Percentiles rank a stretch among this genome's conserved stretches.
These are phyloP conservation scores for Chaetorhynchus papuensis DNA, from an alignment of 2,113 vertebrate genomes.

Conservation along the genomic window DNA sequence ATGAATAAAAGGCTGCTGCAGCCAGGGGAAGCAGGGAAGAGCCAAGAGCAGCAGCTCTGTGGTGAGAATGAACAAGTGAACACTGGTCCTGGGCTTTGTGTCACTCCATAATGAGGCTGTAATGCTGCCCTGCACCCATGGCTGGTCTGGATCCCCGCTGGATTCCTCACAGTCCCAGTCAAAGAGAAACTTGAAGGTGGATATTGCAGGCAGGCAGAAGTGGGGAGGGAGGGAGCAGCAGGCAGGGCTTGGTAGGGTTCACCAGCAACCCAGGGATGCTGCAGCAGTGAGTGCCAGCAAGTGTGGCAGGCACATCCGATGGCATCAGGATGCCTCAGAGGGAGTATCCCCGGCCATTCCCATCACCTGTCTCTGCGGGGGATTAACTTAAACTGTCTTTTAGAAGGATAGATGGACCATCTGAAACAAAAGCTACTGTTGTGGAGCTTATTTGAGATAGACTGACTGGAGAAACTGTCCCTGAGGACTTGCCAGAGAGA, in stretches of 20 bases:
- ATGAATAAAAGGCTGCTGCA: background rate
- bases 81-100: background rate
- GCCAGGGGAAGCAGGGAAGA: background rate
- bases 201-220: background rate
- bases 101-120: accelerated
- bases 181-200: background rate
- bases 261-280: background rate
- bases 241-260: background rate
- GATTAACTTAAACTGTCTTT: background rate
- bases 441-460: background rate
- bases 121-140: background rate
- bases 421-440: background rate
- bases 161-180: accelerated
- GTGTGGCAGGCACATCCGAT: accelerated
- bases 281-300: background rate
- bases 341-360: background rate
- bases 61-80: background rate
- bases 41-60: accelerated
- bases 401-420: background rate
- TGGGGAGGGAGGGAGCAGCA: background rate
- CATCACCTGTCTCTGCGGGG: accelerated
- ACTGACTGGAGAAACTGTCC: background rate
- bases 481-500: background rate
- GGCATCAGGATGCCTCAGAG: accelerated
- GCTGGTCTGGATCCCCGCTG: accelerated